Evolutionary conservation across 2,113 vertebrate genomes (phyloP).

Genomic region (Chaetodon trifascialis): DNA sequence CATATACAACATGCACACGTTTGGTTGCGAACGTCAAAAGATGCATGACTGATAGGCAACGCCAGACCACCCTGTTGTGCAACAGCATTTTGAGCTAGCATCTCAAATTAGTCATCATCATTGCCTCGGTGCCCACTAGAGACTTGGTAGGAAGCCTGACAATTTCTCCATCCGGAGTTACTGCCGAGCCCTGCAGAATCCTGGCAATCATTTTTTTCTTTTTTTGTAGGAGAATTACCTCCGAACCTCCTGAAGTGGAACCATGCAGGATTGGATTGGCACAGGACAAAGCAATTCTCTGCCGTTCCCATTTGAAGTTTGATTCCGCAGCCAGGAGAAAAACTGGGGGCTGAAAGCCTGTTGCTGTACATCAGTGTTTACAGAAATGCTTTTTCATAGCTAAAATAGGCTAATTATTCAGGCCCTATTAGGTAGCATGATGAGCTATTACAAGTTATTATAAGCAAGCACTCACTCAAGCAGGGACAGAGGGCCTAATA

Average conservation of each 20-base stretch:
- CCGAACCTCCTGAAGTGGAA: constrained; percentile 75
- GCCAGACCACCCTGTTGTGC: constrained; percentile 47
- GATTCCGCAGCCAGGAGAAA: constrained; percentile 56
- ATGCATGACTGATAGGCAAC: constrained; percentile 46
- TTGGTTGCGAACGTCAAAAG: constrained; percentile 33
- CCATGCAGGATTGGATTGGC: constrained; percentile 76
- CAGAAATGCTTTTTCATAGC: constrained; percentile 62
- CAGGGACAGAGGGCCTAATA: constrained; percentile 24
- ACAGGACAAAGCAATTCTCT: constrained; percentile 68
- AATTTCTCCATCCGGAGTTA: constrained; percentile 71
- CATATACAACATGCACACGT: constrained; percentile 14
- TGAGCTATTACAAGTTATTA: constrained; percentile 63
- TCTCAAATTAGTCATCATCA: constrained; percentile 70
- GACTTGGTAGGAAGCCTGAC: constrained; percentile 61
- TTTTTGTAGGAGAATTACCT: constrained; percentile 74
- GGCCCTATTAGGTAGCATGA: constrained; percentile 62
- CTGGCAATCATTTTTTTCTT: constrained; percentile 70
- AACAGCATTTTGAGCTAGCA: constrained; percentile 47
- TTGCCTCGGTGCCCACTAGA: constrained; percentile 51
- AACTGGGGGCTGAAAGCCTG: constrained; percentile 52
- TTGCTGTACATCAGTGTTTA: constrained; percentile 63
- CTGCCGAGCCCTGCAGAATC: constrained; percentile 64
- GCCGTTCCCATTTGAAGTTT: constrained; percentile 68
- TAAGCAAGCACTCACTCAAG: constrained; percentile 40
- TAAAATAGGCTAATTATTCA: constrained; percentile 68